A percentile compares a stretch with the other conserved stretches of the same genome.
phyloP scores from a whole-genome alignment of 2,113 vertebrate species.

The Trematomus loennbergii region DNA sequence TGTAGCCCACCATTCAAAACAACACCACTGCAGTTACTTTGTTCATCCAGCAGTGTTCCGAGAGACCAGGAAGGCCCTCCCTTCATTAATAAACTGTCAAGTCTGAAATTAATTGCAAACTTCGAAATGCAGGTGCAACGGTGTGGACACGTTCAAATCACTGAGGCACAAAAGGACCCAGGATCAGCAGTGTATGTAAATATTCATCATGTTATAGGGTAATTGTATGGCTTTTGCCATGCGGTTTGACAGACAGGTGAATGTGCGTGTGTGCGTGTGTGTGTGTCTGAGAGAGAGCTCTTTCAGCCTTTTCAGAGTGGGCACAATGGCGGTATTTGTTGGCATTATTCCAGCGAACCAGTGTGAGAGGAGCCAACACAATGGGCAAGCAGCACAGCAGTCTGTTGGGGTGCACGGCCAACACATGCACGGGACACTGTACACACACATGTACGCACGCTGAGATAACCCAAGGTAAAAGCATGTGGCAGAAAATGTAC shows the following conservation, averaged over 20 bases:
- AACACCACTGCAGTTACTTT: background rate
- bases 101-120: slow-evolving; percentile 33
- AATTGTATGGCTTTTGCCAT: slow-evolving; percentile 52
- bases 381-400: slow-evolving; percentile 58
- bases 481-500: slow-evolving; percentile 34
- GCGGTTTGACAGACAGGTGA: slow-evolving; percentile 65
- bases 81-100: slow-evolving; percentile 46
- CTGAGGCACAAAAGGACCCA: slow-evolving; percentile 14
- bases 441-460: slow-evolving; percentile 6
- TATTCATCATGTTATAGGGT: slow-evolving; percentile 55
- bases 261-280: slow-evolving; percentile 36
- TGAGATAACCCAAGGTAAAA: slow-evolving; percentile 20
- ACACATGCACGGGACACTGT: slow-evolving; percentile 34
- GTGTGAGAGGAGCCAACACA: slow-evolving; percentile 63
- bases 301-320: slow-evolving; percentile 62
- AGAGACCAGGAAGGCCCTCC: slow-evolving; percentile 3
- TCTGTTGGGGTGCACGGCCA: slow-evolving; percentile 33
- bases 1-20: background rate
- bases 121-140: slow-evolving; percentile 32
- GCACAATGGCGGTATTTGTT: slow-evolving; percentile 75
- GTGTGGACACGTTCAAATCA: slow-evolving; percentile 2
- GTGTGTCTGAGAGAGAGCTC: slow-evolving; percentile 21
- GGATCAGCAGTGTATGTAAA: slow-evolving; percentile 62
- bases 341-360: slow-evolving; percentile 72
- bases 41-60: background rate